Conservation (phyloP, 2,888 invertebrate genomes). For the Dorcus parallelipipedus region DNA sequence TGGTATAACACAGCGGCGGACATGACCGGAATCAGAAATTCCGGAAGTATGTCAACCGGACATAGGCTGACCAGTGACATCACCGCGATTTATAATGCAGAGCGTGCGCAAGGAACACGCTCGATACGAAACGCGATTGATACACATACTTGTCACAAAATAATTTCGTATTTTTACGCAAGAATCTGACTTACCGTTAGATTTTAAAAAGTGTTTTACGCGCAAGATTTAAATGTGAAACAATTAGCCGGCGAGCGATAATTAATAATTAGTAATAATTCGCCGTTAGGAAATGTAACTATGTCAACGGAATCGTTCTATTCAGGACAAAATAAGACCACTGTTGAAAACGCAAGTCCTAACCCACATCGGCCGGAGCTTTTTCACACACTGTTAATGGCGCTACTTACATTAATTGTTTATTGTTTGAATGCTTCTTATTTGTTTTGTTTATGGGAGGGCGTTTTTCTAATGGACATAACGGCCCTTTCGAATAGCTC, state of each 20-base stretch:
- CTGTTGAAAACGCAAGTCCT: constrained; percentile 33
- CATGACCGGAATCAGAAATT: constrained; percentile 31
- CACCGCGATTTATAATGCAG: too few species aligned
- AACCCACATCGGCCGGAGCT: constrained; percentile 22
- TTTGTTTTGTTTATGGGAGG: constrained; percentile 5
- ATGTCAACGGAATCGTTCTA: constrained; percentile 28
- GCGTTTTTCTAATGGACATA: background rate
- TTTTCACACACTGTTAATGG: constrained; percentile 12
- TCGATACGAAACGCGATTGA: too few species aligned
- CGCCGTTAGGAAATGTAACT: constrained; percentile 20
- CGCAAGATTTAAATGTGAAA: too few species aligned
- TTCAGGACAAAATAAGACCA: constrained; percentile 28
- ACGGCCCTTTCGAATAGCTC: too few species aligned
- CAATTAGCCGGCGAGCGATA: too few species aligned
- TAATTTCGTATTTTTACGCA: too few species aligned
- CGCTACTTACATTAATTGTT: constrained; percentile 8
- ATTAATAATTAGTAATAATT: background rate
- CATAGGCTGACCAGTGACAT: constrained; percentile 25
- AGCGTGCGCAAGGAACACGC: too few species aligned
- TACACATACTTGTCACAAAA: too few species aligned
- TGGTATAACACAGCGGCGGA: constrained; percentile 3
- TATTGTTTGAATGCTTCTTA: background rate
- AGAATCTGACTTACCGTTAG: too few species aligned
- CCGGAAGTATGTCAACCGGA: constrained; percentile 36
- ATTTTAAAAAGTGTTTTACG: too few species aligned